Base-by-base conservation (phyloP, 2,113 vertebrate genomes). In the Narcine bancroftii region DNA sequence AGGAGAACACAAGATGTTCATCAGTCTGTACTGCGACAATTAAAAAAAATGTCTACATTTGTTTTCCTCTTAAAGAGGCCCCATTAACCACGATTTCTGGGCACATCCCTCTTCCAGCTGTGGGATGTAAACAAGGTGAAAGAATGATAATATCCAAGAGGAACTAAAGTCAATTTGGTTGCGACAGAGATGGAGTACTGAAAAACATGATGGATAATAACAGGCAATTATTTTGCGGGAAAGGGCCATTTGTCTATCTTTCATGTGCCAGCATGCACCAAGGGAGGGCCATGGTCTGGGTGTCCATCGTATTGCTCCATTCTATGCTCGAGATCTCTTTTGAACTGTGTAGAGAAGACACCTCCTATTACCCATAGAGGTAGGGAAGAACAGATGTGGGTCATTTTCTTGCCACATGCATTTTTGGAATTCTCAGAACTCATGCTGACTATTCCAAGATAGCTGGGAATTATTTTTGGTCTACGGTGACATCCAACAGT, bases 51-150 rank as follows among this genome's bases (percentile, higher is more conserved):
- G 45, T 21, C 6, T 81, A 45, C 47, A 10, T 63, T n/a, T 63
- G 29, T 87, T 87, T 87, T n/a, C 53, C 17, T 21, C 33, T 87
- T 63, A 87, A n/a, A 83, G 81, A 19, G 53, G 53, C 33, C 53
- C 33, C 5, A 10, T 6, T 9, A 9, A 63, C 4, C 79, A 60
- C 36, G 2, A 50, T 81, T 81, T 79, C 56, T 60, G 56, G 33
- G 53, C 81, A 87, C 53, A 7, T 33, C 0, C 33, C 33, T 36
- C n/a, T 87, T 63, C 33, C 1, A 39, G 33, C 53, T 47, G 2
- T 87, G 50, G 56, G 81, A 36, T 87, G 81, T 60, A 87, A 87
- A 63, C 81, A 87, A 60, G 33, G 81, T n/a, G 33, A 39, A 60
- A 56, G 33, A 60, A 87, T 36, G 17, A 56, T 87, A 36, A 60